phyloP scores from a whole-genome alignment of 2,113 vertebrate species.

The Ploceus nigricollis region DNA sequence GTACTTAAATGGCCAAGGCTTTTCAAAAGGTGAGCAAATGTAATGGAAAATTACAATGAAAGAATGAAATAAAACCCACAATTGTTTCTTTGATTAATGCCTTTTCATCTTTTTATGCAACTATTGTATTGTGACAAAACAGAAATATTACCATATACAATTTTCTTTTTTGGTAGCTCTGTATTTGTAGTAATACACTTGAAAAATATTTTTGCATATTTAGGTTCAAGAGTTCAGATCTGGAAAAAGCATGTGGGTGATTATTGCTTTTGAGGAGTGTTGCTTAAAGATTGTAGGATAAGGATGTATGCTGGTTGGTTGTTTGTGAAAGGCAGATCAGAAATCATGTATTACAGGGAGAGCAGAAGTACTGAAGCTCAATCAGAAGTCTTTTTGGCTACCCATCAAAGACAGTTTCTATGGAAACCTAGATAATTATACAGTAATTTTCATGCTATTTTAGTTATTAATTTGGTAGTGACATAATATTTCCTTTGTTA shows the following conservation, averaged over 20 bases:
- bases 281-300: background rate
- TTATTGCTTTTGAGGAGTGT: background rate
- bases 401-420: slow-evolving; percentile 22
- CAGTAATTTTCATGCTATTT: slow-evolving; percentile 34
- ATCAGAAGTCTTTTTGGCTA: slow-evolving; percentile 21
- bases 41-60: background rate
- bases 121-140: background rate
- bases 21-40: background rate
- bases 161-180: background rate
- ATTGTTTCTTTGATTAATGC: background rate
- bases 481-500: slow-evolving; percentile 58
- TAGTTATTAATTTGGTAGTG: slow-evolving; percentile 41
- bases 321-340: background rate
- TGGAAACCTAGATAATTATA: slow-evolving; percentile 46
- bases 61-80: background rate
- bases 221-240: background rate
- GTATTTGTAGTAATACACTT: background rate
- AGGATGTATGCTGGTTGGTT: background rate
- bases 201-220: background rate
- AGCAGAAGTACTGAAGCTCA: background rate
- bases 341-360: background rate
- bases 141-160: background rate
- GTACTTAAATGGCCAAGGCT: background rate
- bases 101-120: background rate
- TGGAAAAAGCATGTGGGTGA: background rate